Conservation (phyloP, 2,113 vertebrate species). For the Erythrolamprus reginae region DNA sequence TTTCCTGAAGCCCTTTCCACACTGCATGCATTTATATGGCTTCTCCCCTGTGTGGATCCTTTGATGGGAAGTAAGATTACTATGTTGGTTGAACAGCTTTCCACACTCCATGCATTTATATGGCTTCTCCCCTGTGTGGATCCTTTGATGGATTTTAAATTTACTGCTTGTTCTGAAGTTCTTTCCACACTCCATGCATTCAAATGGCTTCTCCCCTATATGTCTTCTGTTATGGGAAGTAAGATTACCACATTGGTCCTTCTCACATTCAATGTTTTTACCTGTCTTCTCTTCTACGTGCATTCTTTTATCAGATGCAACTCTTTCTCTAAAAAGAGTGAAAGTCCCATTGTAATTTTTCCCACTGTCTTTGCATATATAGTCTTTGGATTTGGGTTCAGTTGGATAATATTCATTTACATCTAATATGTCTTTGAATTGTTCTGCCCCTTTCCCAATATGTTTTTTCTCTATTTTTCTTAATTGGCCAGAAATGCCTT, state of each 20-base stretch:
- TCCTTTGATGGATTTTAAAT: neutral
- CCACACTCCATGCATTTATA: neutral
- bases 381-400: neutral
- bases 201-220: neutral
- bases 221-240: neutral
- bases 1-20: neutral
- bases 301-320: neutral
- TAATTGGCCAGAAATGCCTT: neutral
- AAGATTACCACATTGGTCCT: neutral
- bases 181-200: neutral
- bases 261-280: neutral
- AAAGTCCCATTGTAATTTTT: neutral
- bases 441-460: neutral
- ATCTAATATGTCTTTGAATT: neutral
- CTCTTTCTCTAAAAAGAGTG: neutral
- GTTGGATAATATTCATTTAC: neutral
- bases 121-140: neutral
- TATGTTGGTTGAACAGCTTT: accelerated
- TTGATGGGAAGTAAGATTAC: neutral
- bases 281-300: neutral
- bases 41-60: too few relatives aligned
- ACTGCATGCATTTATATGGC: too few relatives aligned
- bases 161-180: too few relatives aligned
- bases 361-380: neutral
- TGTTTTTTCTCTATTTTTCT: neutral